A percentile compares a stretch with the other conserved stretches of the same genome.
Conservation (phyloP, 2,797 vertebrate genomes). For the Ceyx erithaca region DNA sequence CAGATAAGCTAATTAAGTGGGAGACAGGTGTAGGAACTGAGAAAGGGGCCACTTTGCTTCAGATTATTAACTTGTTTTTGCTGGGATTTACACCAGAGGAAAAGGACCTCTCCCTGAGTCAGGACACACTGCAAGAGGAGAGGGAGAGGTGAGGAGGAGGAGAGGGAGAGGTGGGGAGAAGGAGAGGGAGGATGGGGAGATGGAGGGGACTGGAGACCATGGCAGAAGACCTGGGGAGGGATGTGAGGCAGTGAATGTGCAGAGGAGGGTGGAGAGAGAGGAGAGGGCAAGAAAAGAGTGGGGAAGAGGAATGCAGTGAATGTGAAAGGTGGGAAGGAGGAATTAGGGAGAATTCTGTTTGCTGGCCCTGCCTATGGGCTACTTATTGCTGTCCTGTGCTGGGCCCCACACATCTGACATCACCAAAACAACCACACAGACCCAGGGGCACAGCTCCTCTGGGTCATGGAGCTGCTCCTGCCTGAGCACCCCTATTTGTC, state of each 20-base stretch:
- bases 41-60: conserved; percentile 43
- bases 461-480: not conserved
- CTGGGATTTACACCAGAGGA: conserved; percentile 14
- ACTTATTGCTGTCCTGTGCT: not conserved
- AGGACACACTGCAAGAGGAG: not conserved
- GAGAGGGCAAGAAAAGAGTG: not conserved
- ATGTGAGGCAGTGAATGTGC: not conserved
- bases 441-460: not conserved
- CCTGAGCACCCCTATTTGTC: not conserved
- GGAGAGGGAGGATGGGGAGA: not conserved
- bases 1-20: conserved; percentile 65
- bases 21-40: conserved; percentile 50
- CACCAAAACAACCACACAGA: accelerated
- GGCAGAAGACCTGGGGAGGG: not conserved
- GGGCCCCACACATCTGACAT: not conserved
- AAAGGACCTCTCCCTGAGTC: not conserved
- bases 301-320: not conserved
- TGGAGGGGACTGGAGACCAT: not conserved
- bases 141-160: not conserved
- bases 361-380: not conserved
- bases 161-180: not conserved
- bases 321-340: not conserved
- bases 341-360: not conserved
- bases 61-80: conserved; percentile 30
- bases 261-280: not conserved